Conservation (phyloP, 1,140 invertebrate species). For the Drosophila obscura region DNA sequence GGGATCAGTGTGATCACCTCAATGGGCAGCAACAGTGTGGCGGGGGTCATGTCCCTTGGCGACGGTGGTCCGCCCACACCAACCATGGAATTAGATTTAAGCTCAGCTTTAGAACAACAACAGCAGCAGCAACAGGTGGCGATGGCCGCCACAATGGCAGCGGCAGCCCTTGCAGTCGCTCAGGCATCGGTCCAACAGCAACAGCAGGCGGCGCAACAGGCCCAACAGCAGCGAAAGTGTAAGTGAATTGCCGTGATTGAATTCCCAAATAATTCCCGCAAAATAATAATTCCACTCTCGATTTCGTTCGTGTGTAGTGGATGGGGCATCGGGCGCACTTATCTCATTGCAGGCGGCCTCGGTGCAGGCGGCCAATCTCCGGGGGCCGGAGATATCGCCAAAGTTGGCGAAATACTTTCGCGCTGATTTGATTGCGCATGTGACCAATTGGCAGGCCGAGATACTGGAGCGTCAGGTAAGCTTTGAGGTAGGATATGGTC, state of each 20-base stretch:
- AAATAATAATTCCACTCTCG: background rate
- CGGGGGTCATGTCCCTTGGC: constrained; percentile 21
- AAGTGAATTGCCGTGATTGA: constrained; percentile 9
- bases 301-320: constrained; percentile 50
- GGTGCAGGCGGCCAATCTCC: constrained; percentile 72
- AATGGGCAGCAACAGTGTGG: constrained; percentile 75
- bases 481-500: constrained; percentile 34
- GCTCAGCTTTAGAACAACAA: constrained; percentile 81
- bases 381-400: constrained; percentile 90
- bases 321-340: constrained; percentile 71
- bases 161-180: constrained; percentile 41
- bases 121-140: constrained; percentile 56
- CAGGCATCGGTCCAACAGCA: constrained; percentile 44
- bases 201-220: constrained; percentile 54
- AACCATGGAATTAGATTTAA: constrained; percentile 84
- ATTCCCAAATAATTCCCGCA: background rate
- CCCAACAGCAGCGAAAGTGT: constrained; percentile 84
- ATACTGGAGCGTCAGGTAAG: constrained; percentile 95
- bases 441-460: constrained; percentile 96
- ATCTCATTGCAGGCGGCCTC: constrained; percentile 81
- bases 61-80: constrained; percentile 85
- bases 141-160: constrained; percentile 43
- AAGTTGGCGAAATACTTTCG: constrained; percentile 96
- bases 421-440: constrained; percentile 95
- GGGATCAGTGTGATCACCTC: constrained; percentile 77